These are phyloP conservation scores for Drosophila monieri DNA, from an alignment of 2,888 invertebrate genomes.

Conservation along the genomic window DNA sequence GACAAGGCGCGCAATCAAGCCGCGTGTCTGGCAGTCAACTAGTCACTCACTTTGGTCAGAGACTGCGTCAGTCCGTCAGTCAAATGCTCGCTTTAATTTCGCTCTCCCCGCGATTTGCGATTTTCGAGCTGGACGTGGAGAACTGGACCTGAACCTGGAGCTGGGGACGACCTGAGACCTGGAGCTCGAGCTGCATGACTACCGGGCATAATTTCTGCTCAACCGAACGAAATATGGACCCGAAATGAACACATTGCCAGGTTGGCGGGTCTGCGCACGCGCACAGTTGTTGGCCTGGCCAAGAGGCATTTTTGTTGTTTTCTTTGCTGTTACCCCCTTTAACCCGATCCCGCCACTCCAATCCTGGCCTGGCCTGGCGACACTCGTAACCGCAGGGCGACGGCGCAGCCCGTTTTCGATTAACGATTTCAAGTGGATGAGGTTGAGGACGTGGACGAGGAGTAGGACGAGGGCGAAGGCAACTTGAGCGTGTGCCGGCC, in stretches of 20 bases:
- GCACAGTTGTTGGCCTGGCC: conserved; percentile 61
- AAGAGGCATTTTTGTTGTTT: conserved; percentile 29
- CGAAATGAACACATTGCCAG: conserved; percentile 74
- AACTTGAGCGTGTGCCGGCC: conserved; percentile 72
- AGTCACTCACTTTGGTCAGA: conserved; percentile 45
- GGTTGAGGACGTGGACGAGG: conserved; percentile 32
- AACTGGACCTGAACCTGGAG: not conserved
- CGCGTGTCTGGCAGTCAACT: conserved; percentile 48
- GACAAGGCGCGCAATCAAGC: conserved; percentile 63
- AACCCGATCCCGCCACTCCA: not conserved
- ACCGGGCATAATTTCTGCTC: conserved; percentile 79
- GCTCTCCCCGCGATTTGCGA: conserved; percentile 45
- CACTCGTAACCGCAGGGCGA: conserved; percentile 82
- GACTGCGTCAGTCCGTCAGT: conserved; percentile 57
- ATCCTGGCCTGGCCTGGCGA: conserved; percentile 49
- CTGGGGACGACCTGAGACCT: no score
- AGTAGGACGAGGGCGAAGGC: conserved; percentile 39
- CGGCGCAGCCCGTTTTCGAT: conserved; percentile 71
- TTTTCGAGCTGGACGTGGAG: not conserved
- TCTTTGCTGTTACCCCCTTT: conserved; percentile 8
- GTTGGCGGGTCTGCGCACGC: conserved; percentile 63
- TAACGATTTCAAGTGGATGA: conserved; percentile 45
- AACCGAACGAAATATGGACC: conserved; percentile 54
- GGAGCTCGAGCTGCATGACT: conserved; percentile 68
- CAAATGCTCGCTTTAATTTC: conserved; percentile 68